Percentiles rank a stretch among this genome's conserved stretches.
Evolutionary conservation across 37 sponge, comb jelly and placozoan genomes (phyloP).

Genomic region (Spongilla lacustris): DNA sequence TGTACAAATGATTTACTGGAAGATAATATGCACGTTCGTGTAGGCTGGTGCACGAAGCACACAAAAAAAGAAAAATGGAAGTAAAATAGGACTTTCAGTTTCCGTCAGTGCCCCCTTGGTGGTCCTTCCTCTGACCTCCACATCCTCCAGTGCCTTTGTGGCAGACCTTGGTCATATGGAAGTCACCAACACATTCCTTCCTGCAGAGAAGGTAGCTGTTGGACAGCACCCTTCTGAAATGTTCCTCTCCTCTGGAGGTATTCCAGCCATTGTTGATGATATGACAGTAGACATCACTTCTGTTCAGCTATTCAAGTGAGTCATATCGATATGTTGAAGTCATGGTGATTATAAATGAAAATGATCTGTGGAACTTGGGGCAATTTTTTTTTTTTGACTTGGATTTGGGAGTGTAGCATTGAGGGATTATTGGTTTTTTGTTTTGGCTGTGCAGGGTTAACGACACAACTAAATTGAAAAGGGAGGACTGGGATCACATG

Average conservation of each 20-base stretch:
- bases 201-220: conserved; percentile 8
- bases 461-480: not conserved
- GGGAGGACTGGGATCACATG: conserved; percentile 19
- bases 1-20: not conserved
- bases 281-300: conserved; percentile 35
- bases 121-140: conserved; percentile 36
- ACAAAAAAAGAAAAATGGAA: conserved; percentile 38
- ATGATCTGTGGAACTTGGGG: no score
- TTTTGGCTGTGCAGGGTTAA: not conserved
- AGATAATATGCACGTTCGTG: not conserved
- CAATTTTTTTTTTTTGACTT: no score
- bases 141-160: conserved; percentile 29
- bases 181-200: conserved; percentile 42
- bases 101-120: conserved; percentile 37
- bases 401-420: no score
- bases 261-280: conserved; percentile 41
- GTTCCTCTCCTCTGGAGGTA: conserved; percentile 9
- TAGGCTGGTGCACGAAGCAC: not conserved
- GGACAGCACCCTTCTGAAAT: not conserved
- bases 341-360: no score
- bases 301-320: conserved; percentile 40
- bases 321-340: no score
- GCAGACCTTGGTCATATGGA: conserved; percentile 48
- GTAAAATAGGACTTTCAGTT: conserved; percentile 37
- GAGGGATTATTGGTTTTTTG: not conserved